Evolutionary conservation across 2,797 vertebrate species (phyloP).

Genomic region (Eupleurogrammus muticus): DNA sequence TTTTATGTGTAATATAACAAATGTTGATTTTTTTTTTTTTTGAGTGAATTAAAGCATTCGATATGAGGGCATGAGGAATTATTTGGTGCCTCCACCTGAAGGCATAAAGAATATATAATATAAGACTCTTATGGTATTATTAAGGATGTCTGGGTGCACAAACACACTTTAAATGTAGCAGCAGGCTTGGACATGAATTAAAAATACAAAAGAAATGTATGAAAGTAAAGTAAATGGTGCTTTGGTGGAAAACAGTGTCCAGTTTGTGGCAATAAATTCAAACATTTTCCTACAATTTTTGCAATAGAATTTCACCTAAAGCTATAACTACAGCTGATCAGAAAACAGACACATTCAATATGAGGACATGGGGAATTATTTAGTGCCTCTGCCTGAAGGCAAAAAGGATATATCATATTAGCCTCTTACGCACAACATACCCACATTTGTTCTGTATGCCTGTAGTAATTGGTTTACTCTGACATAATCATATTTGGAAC

Average conservation of each 20-base stretch:
- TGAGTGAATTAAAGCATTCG: conserved; percentile 65
- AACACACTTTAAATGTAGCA: too few relatives aligned
- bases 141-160: too few relatives aligned
- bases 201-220: too few relatives aligned
- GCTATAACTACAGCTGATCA: too few relatives aligned
- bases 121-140: conserved; percentile 58
- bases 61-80: conserved; percentile 12
- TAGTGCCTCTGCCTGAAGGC: conserved; percentile 32
- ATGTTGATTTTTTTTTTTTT: conserved; percentile 24
- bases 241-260: too few relatives aligned
- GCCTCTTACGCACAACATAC: conserved; percentile 54
- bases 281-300: too few relatives aligned
- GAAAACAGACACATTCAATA: too few relatives aligned
- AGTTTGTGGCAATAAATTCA: too few relatives aligned
- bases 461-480: conserved; percentile 64
- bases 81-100: conserved; percentile 34
- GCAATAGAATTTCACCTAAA: too few relatives aligned
- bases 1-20: conserved; percentile 53
- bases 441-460: conserved; percentile 37
- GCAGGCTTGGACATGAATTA: too few relatives aligned
- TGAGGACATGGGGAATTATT: conserved; percentile 14
- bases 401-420: conserved; percentile 25
- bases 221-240: too few relatives aligned
- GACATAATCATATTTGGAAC: conserved; percentile 66
- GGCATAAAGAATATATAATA: conserved; percentile 18